phyloP scores from a whole-genome alignment of 2,797 vertebrate genomes.

The Numenius phaeopus region DNA sequence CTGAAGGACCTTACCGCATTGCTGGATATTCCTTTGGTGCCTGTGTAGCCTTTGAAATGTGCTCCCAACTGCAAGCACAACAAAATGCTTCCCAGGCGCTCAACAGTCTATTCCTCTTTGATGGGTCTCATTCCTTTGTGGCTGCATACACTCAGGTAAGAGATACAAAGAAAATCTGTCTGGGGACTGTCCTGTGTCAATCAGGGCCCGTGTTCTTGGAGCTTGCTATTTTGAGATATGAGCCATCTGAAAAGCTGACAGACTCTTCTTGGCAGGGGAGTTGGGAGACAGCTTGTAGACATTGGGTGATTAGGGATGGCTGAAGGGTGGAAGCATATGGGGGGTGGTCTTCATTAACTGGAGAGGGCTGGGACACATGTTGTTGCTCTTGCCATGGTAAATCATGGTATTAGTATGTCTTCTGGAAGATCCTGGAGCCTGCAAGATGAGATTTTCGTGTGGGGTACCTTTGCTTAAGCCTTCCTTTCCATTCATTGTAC shows the following conservation, averaged over 20 bases:
- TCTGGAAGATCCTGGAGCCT: neutral
- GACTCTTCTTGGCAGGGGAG: neutral
- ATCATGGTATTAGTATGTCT: neutral
- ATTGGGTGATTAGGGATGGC: neutral
- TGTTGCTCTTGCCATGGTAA: neutral
- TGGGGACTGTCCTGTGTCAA: neutral
- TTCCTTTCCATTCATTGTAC: neutral
- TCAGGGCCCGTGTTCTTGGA: neutral
- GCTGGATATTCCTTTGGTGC: constrained; percentile 97
- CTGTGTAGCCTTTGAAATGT: constrained; percentile 98
- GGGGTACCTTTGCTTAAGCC: neutral
- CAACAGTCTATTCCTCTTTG: constrained; percentile 92
- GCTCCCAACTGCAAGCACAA: constrained; percentile 90
- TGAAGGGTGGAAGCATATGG: neutral
- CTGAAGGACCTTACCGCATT: constrained; percentile 91
- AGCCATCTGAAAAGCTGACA: neutral
- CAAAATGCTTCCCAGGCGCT: constrained; percentile 76
- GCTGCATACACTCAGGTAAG: constrained; percentile 94
- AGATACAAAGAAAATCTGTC: neutral
- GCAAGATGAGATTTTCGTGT: neutral
- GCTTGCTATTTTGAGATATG: neutral
- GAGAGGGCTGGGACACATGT: neutral
- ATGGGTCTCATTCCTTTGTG: constrained; percentile 94
- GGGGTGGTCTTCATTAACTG: neutral
- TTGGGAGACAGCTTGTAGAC: neutral